Base-by-base conservation (phyloP, 1,140 invertebrate genomes). In the Lithobius niger region DNA sequence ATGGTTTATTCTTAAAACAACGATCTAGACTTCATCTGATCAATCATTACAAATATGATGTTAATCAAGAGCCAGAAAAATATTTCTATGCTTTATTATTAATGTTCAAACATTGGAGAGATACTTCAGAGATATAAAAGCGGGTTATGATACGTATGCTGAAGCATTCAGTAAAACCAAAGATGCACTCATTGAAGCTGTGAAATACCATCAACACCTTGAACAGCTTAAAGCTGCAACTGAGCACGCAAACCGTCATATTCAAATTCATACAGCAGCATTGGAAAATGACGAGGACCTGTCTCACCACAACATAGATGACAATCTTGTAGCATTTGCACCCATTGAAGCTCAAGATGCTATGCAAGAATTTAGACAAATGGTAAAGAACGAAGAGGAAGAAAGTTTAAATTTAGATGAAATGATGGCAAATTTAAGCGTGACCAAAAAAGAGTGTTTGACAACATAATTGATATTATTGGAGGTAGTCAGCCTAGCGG, bases 61-160 rank as follows among this genome's bases (percentile, higher is more conserved):
- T 21, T 36, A n/a, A 53, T 15, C 3, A 16, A 43, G 6, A n/a
- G n/a, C 52, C 52, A 15, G 52, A 53, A 53, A 43, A 43, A n/a
- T 53, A 40, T 43, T 53, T 42, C 52, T 53, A 15, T 43, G 42
- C 27, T 16, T 3, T 53, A 21, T 19, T 53, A 15, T 21, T 53
- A 3, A 4, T 53, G 52, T 53, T 53, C 52, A 53, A 18, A 43
- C 52, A 27, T 44, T 44, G 52, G 31, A 10, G 53, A 55, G 27
- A 4, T 6, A 16, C 43, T 16, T 16, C 3, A n/a, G n/a, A 22
- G 49, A 48, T 13, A 10, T 48, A 10, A 27, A 27, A 27, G n/a
- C 10, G 10, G 19, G 21, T 6, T 24, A 10, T n/a, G 24, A 10
- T 10, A 51, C 24, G 24, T 27, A 51, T 21, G 27, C 19, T 28